Evolutionary conservation across 2,888 invertebrate species (phyloP), one percentile per base, ranked within the genome.

Genomic region (Carabus problematicus): DNA sequence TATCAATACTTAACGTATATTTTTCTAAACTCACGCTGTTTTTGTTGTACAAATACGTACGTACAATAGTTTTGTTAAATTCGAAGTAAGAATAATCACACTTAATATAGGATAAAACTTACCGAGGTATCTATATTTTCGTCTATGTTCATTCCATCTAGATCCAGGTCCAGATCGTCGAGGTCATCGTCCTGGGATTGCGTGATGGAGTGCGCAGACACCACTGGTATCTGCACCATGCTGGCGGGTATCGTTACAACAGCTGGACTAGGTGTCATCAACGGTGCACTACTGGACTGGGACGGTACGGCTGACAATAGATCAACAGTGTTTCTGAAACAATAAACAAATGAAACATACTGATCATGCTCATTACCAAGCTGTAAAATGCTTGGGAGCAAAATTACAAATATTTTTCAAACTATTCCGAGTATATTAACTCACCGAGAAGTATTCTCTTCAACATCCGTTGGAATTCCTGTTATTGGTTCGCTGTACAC

Each of bases 111-210:
- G 60, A 19, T 16, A 52, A 39, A 60, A 82, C 84, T 85, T 81
- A 89, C 92, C 80, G 87, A 88, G 66, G 89, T 88, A 79, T 93
- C 93, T 73, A 92, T 89, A 77, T 87, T 88, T 72, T 92, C 92
- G 79, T 95, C 94, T 39, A 96, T 82, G 73, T 89, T 89, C 74
- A 94, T 87, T 73, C 90, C 91, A 73, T 94, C 94, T 63, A 95
- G 86, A 80, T 95, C 95, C 59, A 92, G 82, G 78, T 95, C 95
- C 47, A 95, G 82, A 76, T 95, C 95, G 71, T 89, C 88, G 18
- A 71, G 58, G 64, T 81, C 80, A 64, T 81, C 76, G 18, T 60
- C 70, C 62, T 67, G 49, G 3, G 49, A 9, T n/a, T 49, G 49
- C n/a, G 64, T 6, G 39, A 11, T 58, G 49, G 39, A 55, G 9